Conservation (phyloP, 2,888 invertebrate genomes). For the Gryllus longicercus region DNA sequence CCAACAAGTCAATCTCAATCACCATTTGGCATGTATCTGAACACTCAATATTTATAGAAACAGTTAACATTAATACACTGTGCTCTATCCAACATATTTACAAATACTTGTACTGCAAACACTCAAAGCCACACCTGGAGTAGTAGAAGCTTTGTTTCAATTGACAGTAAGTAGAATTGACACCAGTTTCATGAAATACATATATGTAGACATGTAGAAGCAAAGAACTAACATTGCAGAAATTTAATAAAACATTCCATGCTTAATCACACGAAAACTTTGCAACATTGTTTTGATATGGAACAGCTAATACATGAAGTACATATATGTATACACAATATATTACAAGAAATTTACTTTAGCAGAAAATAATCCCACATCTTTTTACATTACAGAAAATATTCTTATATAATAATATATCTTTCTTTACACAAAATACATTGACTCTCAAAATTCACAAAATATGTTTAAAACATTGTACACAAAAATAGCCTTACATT, state of each 20-base stretch:
- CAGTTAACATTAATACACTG: slow-evolving; percentile 17
- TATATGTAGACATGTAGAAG: slow-evolving; percentile 17
- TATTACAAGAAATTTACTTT: slow-evolving; percentile 1
- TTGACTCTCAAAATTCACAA: slow-evolving; percentile 17
- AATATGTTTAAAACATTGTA: slow-evolving; percentile 8
- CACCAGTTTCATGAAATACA: slow-evolving; percentile 7
- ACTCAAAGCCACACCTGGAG: slow-evolving; percentile 17
- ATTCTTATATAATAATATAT: slow-evolving; percentile 6
- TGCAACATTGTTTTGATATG: neutral
- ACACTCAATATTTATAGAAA: slow-evolving; percentile 8
- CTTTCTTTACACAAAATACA: slow-evolving; percentile 17
- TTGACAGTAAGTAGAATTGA: slow-evolving; percentile 17
- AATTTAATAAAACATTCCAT: neutral
- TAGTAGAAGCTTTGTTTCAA: slow-evolving; percentile 11
- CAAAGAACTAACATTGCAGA: neutral
- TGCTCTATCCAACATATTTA: neutral
- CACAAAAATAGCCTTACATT: slow-evolving; percentile 17
- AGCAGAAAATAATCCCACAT: neutral
- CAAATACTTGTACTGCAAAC: slow-evolving; percentile 8
- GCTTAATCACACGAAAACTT: neutral
- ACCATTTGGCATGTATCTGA: slow-evolving; percentile 17
- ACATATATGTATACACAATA: slow-evolving; percentile 3
- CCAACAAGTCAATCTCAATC: neutral
- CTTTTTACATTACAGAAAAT: slow-evolving; percentile 7
- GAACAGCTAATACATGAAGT: slow-evolving; percentile 7